Evolutionary conservation across 2,888 invertebrate genomes (phyloP), one percentile per base, ranked within the genome.

Genomic region (Dyspetes luteomarginatus): DNA sequence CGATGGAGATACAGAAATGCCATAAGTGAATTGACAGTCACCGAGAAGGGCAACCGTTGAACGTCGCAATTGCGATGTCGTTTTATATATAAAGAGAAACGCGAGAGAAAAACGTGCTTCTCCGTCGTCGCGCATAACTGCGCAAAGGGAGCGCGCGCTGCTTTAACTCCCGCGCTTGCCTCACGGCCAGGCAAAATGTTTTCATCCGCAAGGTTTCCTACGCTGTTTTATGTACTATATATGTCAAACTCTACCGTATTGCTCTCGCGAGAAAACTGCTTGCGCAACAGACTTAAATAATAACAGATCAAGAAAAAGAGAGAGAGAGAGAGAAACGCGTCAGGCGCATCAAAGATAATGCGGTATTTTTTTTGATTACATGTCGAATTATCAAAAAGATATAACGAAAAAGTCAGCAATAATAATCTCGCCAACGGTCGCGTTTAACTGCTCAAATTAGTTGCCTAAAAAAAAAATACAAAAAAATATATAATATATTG

Each of bases 91-190:
- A n/a, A n/a, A n/a, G n/a, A n/a, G n/a, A n/a, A n/a, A n/a, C n/a
- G n/a, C n/a, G n/a, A n/a, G 55, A 62, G 52, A 79, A 82, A 79
- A 85, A 83, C 81, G 84, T 83, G 68, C 76, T 83, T 78, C 74
- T 52, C 24, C 24, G 64, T 50, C 86, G 88, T 87, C 80, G 87
- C 86, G 88, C 88, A 86, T 88, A 88, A 84, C 77, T 87, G 88
- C 85, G 73, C 85, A 88, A 86, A 87, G 84, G 82, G 87, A 87
- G 82, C 88, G 80, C 81, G 86, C 75, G 80, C 81, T 79, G 85
- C 85, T 84, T 83, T 56, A 56, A 22, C 24, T n/a, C 26, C 17
- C n/a, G 30, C 26, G 30, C n/a, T 56, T 56, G 12, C 30, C 52
- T 45, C 62, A 22, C 64, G 79, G 68, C 64, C 68, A 45, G 52